Percentiles rank a stretch among this genome's conserved stretches.
These are phyloP conservation scores for Phrynosoma blainvillii DNA, from an alignment of 2,113 vertebrate genomes.

Conservation along the genomic window DNA sequence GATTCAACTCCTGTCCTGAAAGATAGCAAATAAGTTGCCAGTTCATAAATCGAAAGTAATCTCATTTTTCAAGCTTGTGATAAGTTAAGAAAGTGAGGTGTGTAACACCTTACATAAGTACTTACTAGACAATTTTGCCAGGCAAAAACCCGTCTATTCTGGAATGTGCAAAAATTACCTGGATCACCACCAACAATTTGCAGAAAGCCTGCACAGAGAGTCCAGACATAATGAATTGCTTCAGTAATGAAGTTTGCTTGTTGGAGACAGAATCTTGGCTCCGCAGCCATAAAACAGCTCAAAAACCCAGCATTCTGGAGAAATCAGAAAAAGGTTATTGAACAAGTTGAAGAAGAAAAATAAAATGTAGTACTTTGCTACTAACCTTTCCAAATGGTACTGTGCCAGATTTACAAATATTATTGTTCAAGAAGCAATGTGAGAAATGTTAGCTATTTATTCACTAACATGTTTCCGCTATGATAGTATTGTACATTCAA, in stretches of 20 bases:
- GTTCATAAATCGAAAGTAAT: background rate
- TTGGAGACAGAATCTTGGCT: background rate
- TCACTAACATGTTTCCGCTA: background rate
- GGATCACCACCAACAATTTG: background rate
- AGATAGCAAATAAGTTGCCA: background rate
- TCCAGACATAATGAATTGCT: constrained; percentile 8
- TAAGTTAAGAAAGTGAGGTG: background rate
- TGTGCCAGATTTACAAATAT: background rate
- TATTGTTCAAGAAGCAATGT: background rate
- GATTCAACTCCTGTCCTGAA: background rate
- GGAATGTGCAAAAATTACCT: background rate
- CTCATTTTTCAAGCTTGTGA: background rate
- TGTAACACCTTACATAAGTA: background rate
- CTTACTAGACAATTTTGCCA: constrained; percentile 1
- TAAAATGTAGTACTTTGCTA: background rate
- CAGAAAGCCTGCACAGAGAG: background rate
- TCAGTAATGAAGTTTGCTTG: background rate
- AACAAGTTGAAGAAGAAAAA: background rate
- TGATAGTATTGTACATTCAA: background rate
- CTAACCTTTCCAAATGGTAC: background rate
- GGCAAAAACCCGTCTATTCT: background rate
- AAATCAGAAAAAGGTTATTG: background rate
- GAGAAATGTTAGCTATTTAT: constrained; percentile 9
- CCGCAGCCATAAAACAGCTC: background rate
- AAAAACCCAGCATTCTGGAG: background rate